Percentiles rank a stretch among this genome's conserved stretches.
These are phyloP conservation scores for Melanargia galathea DNA, from an alignment of 2,888 invertebrate species.

Conservation along the genomic window DNA sequence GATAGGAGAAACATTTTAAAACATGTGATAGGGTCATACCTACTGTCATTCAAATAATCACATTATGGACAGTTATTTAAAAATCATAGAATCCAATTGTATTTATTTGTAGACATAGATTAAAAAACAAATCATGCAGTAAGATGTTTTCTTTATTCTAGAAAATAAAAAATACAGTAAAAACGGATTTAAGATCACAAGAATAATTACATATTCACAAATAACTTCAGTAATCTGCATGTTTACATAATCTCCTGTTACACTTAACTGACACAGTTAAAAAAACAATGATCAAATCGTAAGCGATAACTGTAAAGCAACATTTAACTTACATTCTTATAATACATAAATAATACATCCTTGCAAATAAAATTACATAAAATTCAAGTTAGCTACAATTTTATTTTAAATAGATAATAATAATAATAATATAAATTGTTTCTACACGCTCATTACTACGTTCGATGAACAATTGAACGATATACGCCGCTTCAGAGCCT, in stretches of 20 bases:
- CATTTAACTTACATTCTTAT: constrained; percentile 78
- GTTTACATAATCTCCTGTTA: constrained; percentile 68
- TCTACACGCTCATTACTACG: constrained; percentile 61
- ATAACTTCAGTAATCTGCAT: constrained; percentile 71
- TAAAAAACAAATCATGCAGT: constrained; percentile 62
- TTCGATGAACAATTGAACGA: constrained; percentile 17
- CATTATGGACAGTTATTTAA: too few relatives aligned
- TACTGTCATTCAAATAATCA: too few relatives aligned
- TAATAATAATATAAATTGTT: constrained; percentile 60
- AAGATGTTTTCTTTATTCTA: constrained; percentile 81
- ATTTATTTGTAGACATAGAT: neutral
- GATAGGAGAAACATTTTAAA: too few relatives aligned
- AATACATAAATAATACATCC: constrained; percentile 81
- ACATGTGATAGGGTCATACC: too few relatives aligned
- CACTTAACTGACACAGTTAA: constrained; percentile 62
- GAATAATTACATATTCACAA: constrained; percentile 83
- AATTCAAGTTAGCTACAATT: constrained; percentile 79
- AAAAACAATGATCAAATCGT: constrained; percentile 73
- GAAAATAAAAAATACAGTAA: constrained; percentile 82
- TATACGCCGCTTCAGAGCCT: constrained; percentile 46
- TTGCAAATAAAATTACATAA: constrained; percentile 79
- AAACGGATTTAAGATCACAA: constrained; percentile 82
- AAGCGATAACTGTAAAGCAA: constrained; percentile 80
- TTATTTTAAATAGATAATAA: constrained; percentile 64
- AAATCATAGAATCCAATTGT: too few relatives aligned